Base-by-base conservation (phyloP, 2,888 invertebrate species). In the Odontocolon sp. region DNA sequence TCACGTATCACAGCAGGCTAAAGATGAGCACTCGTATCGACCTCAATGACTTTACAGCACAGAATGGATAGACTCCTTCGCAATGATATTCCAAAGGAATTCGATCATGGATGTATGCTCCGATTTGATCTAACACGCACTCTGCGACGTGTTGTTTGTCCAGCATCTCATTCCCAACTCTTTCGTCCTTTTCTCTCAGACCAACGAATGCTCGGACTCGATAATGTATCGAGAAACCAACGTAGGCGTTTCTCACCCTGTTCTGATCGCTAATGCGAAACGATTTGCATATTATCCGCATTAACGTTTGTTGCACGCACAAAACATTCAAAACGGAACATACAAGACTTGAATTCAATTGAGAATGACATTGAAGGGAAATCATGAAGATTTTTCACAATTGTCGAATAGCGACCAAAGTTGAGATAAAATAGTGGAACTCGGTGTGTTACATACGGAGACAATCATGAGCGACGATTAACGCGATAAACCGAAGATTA, bases 221-320 rank as follows among this genome's bases (percentile, higher is more conserved):
- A 52, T 42, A 70, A 40, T 40, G 21, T 23, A 50, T 61, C 52
- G 42, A 23, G 6, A 18, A 26, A 45, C 38, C 26, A 36, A 23
- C 28, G 52, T 45, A 69, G 61, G 63, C 36, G 63, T 45, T 47
- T 14, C 38, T 28, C 63, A 36, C 36, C 28, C 18, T 28, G 42
- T 56, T 57, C 16, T 11, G 45, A 47, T 38, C 71, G 14, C 64
- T 71, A 71, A 64, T 57, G 38, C 36, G 26, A 36, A 26, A 56
- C 21, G 47, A 64, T 64, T 71, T 71, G 38, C 71, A 71, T 64
- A 56, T 56, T 56, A 71, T 56, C 45, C 56, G 36, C 54, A 36
- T 64, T 56, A 47, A 31, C 18, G 16, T 16, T 45, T 40, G n/a
- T n/a, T 21, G 16, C 28, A 18, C 54, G 26, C 33, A 14, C n/a